Conservation (phyloP, 2,888 invertebrate genomes). For the Phasia obesa region DNA sequence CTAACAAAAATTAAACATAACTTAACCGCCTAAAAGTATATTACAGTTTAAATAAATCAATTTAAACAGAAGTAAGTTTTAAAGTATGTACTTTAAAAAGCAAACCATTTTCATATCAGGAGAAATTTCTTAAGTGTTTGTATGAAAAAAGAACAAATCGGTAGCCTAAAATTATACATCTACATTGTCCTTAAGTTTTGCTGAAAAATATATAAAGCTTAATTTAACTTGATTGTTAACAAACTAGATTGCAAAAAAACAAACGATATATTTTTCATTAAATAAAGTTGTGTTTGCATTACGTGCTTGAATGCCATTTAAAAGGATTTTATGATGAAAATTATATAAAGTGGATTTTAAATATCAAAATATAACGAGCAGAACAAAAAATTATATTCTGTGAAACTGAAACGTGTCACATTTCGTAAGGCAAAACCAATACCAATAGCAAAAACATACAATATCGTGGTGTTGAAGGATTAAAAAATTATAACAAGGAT, state of each 20-base stretch:
- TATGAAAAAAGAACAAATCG: not conserved
- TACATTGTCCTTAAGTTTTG: constrained; percentile 13
- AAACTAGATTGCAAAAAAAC: constrained; percentile 12
- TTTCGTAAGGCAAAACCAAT: constrained; percentile 27
- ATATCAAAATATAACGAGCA: constrained; percentile 16
- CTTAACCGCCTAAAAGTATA: constrained; percentile 40
- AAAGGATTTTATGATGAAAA: constrained; percentile 65
- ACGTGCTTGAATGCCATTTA: constrained; percentile 70
- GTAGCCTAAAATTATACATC: constrained; percentile 29
- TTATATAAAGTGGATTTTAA: constrained; percentile 55
- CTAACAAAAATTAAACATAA: too few species aligned
- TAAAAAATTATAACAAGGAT: constrained; percentile 25
- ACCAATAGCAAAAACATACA: not conserved
- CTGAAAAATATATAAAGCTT: constrained; percentile 29
- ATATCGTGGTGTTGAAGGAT: constrained; percentile 36
- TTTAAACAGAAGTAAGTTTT: not conserved
- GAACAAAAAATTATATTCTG: constrained; percentile 31
- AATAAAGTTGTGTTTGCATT: constrained; percentile 57
- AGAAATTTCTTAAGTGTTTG: not conserved
- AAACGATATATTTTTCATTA: constrained; percentile 25
- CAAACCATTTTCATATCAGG: not conserved
- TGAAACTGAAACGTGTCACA: constrained; percentile 60
- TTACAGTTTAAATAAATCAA: not conserved
- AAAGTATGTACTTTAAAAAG: not conserved
- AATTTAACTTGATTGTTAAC: constrained; percentile 35